These are phyloP conservation scores for Crocallis elinguaria DNA, from an alignment of 2,888 invertebrate species.

Conservation along the genomic window DNA sequence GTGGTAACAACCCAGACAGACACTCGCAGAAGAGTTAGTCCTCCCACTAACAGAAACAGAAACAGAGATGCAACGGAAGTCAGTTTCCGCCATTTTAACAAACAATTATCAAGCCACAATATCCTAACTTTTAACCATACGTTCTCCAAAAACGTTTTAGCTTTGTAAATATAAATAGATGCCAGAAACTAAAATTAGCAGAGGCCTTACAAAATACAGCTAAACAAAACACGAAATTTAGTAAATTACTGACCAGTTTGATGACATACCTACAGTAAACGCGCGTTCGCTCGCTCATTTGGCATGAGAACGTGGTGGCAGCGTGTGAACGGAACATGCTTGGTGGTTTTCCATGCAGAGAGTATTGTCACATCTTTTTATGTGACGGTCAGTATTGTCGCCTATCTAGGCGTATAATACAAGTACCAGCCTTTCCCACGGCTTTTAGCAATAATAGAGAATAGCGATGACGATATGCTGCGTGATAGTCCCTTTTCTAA, in stretches of 20 bases:
- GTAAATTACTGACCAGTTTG: conserved; percentile 32
- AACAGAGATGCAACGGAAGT: no score
- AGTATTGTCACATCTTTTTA: conserved; percentile 73
- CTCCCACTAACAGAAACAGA: no score
- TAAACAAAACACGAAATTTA: conserved; percentile 30
- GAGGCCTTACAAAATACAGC: conserved; percentile 15
- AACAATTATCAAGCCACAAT: no score
- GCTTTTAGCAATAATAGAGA: conserved; percentile 38
- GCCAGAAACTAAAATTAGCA: conserved; percentile 10
- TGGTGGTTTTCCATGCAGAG: conserved; percentile 63
- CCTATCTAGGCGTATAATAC: conserved; percentile 46
- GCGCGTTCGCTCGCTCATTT: conserved; percentile 29
- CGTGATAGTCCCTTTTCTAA: conserved; percentile 21
- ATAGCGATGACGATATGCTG: conserved; percentile 27
- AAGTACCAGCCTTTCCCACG: conserved; percentile 65
- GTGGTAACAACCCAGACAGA: no score
- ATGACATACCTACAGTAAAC: conserved; percentile 20
- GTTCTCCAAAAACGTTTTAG: not conserved
- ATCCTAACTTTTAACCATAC: no score
- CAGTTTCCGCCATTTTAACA: no score
- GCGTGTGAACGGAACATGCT: conserved; percentile 62
- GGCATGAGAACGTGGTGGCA: conserved; percentile 26
- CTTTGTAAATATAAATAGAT: conserved; percentile 1
- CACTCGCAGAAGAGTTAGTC: no score
- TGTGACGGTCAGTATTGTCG: conserved; percentile 63